Evolutionary conservation across 1,140 invertebrate genomes (phyloP), one percentile per base, ranked within the genome.

Genomic region (Ganaspis sp.): DNA sequence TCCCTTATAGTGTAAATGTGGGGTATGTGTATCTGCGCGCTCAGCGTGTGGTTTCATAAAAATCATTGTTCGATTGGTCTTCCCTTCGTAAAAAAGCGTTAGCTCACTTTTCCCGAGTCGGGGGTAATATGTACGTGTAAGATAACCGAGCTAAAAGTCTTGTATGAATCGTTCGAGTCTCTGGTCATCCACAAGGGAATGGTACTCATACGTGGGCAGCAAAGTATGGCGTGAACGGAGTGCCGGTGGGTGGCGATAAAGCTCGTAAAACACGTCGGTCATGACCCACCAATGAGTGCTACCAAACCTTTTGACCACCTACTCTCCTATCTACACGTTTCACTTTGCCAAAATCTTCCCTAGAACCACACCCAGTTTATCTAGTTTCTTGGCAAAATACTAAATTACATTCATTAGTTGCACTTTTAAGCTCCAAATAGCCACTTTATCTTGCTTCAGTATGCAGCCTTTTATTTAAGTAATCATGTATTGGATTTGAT

Each of bases 261-360:
- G 76, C 81, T 83, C 82, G 81, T 85, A 85, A 84, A 85, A 81
- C 81, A 83, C 64, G 73, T 73, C 71, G 74, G 72, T 72, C 75
- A 76, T 72, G 76, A 80, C 78, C 75, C 76, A 77, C 72, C 69
- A 74, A 78, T 76, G 76, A 76, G 70, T 79, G 75, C 73, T 45
- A 45, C 42, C 42, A 77, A 74, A 74, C 69, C 69, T 76, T 74
- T 76, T 74, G 72, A 80, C 71, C 76, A 71, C 74, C 64, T 69
- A 49, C 2, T 34, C 45, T 64, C 11, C 9, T 64, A 64, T 64
- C 54, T 64, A 12, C 54, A 23, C 11, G 9, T 29, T 26, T 64
- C 23, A 23, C 54, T 64, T 64, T 26, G 23, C 45, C 45, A 49
- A 49, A 49, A 49, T 49, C 45, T 49, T 17, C n/a, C 19, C 12